Base-by-base conservation (phyloP, 2,113 vertebrate genomes). In the Callipepla californica region DNA sequence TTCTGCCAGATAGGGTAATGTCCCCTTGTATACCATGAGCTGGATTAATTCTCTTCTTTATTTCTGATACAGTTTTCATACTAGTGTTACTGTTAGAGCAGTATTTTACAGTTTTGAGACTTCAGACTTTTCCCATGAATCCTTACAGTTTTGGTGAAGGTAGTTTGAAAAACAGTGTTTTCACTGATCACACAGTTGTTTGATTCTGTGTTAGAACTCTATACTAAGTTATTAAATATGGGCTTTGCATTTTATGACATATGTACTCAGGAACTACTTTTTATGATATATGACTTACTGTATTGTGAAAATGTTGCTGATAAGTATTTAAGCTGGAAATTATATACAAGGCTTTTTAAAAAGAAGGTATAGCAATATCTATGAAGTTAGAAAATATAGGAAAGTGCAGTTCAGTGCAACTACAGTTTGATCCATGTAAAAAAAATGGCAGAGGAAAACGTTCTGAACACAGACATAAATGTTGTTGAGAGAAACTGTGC, bases 1-100 rank as follows among this genome's bases (percentile, higher is more conserved):
- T 89, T 93, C 77, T 89, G 18, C 23, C 63, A 88, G 72, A 90
- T 70, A 62, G 68, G 26, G 34, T 61, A 76, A 13, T 12, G 65
- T 48, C 15, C 7, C 36, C 28, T 70, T 67, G 34, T 32, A n/a
- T 32, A 15, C 59, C 34, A 25, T 34, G 38, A 90, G 17, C 14
- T 55, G 34, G 7, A 6, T 77, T 40, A 10, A 77, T 30, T 15
- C 32, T 75, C 74, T 75, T 80, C 38, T 84, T 78, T 7, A 50
- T 53, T 75, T 81, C 38, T 77, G 30, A 28, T 50, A 62, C 2
- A 1, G 4, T 73, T 85, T 79, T 76, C 11, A 9, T 58, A 26
- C 53, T 36, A 50, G 4, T 28, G 21, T 58, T 74, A 51, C 18
- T 0, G 0, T 45, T 11, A 61, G 18, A 77, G 3, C 76, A 74